phyloP scores from a whole-genome alignment of 2,888 invertebrate species.

The Scotopteryx bipunctaria region DNA sequence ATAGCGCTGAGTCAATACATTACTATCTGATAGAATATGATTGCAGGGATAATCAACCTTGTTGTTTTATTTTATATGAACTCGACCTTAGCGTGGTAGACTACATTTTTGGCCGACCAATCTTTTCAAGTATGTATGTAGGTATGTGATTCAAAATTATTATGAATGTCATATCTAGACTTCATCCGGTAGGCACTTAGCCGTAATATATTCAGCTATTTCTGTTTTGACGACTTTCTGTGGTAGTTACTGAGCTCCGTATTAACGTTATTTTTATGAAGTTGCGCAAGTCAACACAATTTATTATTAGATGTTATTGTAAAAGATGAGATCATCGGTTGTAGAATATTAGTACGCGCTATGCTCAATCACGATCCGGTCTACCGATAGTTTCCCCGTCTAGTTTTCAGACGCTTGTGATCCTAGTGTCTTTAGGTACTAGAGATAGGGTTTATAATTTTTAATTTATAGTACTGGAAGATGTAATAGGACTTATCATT shows the following conservation, averaged over 20 bases:
- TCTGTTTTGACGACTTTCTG: neutral
- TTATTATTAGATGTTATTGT: conserved; percentile 24
- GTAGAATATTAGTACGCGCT: conserved; percentile 5
- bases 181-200: no score
- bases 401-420: neutral
- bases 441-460: no score
- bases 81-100: no score
- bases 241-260: neutral
- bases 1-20: no score
- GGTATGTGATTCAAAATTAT: no score
- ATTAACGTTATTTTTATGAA: conserved; percentile 4
- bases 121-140: no score
- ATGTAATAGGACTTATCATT: no score
- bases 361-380: conserved; percentile 9
- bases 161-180: neutral
- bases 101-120: no score
- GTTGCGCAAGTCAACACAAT: conserved; percentile 11
- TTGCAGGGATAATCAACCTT: no score
- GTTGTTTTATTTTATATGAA: no score
- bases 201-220: neutral
- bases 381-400: neutral
- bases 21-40: no score
- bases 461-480: no score
- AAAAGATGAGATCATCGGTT: conserved; percentile 29
- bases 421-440: neutral